phyloP scores from a whole-genome alignment of 2,888 invertebrate genomes.

The Pocota personata region DNA sequence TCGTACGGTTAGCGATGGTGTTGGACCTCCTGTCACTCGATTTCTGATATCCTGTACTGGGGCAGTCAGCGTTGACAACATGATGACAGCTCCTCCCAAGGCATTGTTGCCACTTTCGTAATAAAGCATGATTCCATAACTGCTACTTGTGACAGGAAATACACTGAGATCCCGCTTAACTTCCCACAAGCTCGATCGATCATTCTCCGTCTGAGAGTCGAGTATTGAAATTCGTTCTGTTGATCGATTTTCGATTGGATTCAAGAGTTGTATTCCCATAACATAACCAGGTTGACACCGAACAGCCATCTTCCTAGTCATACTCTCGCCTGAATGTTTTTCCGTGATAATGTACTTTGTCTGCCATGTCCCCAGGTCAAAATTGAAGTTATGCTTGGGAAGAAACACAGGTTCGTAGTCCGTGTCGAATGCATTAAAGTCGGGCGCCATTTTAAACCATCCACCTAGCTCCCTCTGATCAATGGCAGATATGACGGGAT shows the following conservation, averaged over 20 bases:
- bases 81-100: constrained; percentile 91
- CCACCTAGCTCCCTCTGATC: constrained; percentile 96
- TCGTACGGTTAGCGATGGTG: constrained; percentile 89
- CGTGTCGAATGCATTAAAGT: constrained; percentile 87
- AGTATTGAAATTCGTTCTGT: constrained; percentile 92
- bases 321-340: constrained; percentile 85
- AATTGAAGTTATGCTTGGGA: constrained; percentile 86
- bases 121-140: constrained; percentile 90
- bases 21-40: constrained; percentile 89
- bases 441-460: constrained; percentile 91
- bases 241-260: constrained; percentile 94
- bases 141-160: constrained; percentile 94
- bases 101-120: constrained; percentile 92
- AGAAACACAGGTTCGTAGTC: constrained; percentile 90
- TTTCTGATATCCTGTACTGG: constrained; percentile 89
- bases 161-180: constrained; percentile 92
- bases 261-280: constrained; percentile 94
- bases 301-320: constrained; percentile 85
- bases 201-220: constrained; percentile 88
- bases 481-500: constrained; percentile 92
- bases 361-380: constrained; percentile 88
- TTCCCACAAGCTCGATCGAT: constrained; percentile 88
- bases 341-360: constrained; percentile 92
- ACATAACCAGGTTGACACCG: constrained; percentile 92
- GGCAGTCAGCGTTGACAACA: constrained; percentile 89